A percentile compares a stretch with the other conserved stretches of the same genome.
These are phyloP conservation scores for Eurypyga helias DNA, from an alignment of 2,113 vertebrate genomes.

Conservation along the genomic window DNA sequence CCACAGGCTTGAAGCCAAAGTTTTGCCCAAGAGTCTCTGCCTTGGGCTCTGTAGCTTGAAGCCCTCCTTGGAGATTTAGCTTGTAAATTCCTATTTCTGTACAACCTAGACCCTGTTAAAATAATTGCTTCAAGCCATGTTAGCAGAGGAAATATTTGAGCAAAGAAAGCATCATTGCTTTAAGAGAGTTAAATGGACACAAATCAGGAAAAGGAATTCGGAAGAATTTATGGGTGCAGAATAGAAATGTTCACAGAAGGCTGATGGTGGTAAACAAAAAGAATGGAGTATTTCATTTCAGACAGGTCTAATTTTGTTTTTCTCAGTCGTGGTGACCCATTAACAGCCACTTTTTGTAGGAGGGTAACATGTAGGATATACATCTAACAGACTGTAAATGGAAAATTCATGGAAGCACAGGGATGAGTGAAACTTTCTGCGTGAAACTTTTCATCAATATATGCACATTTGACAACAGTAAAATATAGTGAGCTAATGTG, in stretches of 20 bases:
- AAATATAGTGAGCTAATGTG: neutral
- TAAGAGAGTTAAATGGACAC: neutral
- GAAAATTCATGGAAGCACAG: neutral
- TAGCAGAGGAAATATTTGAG: neutral
- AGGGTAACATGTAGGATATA: neutral
- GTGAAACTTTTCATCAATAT: neutral
- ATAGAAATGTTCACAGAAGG: neutral
- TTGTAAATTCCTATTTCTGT: neutral
- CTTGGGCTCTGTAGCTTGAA: neutral
- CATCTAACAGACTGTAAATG: neutral
- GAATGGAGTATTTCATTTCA: neutral
- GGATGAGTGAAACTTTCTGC: neutral
- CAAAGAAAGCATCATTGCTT: neutral
- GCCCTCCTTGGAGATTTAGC: neutral
- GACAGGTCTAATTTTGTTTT: neutral
- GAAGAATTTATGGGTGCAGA: neutral
- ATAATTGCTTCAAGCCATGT: neutral
- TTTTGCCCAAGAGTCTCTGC: neutral
- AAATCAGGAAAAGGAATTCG: neutral
- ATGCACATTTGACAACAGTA: neutral
- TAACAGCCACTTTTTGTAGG: neutral
- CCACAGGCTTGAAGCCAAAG: rapidly evolving
- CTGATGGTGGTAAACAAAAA: neutral
- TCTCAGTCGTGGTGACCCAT: neutral
- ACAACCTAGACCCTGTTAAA: neutral